Percentiles rank a stretch among this genome's conserved stretches.
Conservation (phyloP, 1,140 invertebrate genomes). For the Marisa cornuarietis region DNA sequence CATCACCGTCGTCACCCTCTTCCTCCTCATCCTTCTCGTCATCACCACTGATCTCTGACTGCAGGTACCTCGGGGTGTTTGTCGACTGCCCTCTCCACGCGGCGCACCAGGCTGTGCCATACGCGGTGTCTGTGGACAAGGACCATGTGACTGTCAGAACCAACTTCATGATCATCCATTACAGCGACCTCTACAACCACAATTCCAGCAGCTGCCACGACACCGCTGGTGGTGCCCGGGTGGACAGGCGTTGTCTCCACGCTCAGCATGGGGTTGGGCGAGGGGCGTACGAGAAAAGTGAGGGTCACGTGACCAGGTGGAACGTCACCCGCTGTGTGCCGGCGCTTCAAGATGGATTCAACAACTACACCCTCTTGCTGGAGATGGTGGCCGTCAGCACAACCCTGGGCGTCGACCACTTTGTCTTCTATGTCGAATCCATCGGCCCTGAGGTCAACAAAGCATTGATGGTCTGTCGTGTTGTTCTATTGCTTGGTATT, state of each 20-base stretch:
- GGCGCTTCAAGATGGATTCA: conserved; percentile 6
- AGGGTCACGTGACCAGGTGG: neutral
- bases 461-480: too few species aligned
- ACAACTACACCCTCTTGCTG: neutral
- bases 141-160: neutral
- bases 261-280: too few species aligned
- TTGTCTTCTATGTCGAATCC: conserved; percentile 22
- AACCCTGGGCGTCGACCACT: conserved; percentile 11
- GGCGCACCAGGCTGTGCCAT: neutral
- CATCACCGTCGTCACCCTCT: neutral
- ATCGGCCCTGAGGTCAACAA: neutral
- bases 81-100: conserved; percentile 8
- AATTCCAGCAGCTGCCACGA: too few species aligned
- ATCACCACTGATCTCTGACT: too few species aligned
- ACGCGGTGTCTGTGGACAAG: conserved; percentile 13
- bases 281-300: too few species aligned
- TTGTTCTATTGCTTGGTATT: too few species aligned
- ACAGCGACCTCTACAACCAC: neutral
- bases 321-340: conserved; percentile 21
- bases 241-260: too few species aligned
- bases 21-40: neutral
- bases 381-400: conserved; percentile 15
- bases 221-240: too few species aligned
- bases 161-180: conserved; percentile 11
- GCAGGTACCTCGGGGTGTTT: conserved; percentile 7